Evolutionary conservation across 2,113 vertebrate genomes (phyloP).

Genomic region (Platichthys stellatus): DNA sequence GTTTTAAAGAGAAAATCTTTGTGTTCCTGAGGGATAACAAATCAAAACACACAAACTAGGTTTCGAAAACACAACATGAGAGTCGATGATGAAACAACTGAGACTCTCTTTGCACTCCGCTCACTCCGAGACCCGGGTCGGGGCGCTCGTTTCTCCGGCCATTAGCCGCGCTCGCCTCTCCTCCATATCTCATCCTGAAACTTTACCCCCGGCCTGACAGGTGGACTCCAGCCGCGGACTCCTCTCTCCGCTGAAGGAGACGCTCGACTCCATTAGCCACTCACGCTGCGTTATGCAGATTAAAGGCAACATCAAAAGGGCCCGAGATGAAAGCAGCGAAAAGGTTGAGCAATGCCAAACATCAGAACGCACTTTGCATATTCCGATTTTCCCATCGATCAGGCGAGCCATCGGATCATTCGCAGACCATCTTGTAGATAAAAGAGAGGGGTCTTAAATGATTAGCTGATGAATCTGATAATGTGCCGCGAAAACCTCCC

Average conservation of each 20-base stretch:
- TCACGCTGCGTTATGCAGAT: slow-evolving; percentile 64
- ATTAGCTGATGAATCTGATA: slow-evolving; percentile 79
- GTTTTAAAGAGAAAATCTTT: too few relatives aligned
- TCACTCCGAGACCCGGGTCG: background rate
- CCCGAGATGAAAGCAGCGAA: slow-evolving; percentile 77
- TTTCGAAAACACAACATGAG: too few relatives aligned
- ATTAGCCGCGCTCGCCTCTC: background rate
- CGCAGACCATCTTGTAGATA: slow-evolving; percentile 63
- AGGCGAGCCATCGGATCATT: slow-evolving; percentile 65
- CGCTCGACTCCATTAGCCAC: slow-evolving; percentile 60
- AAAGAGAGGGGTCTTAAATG: slow-evolving; percentile 76
- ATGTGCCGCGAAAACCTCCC: slow-evolving; percentile 61
- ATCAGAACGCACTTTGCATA: slow-evolving; percentile 77
- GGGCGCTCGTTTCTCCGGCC: background rate
- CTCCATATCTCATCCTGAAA: slow-evolving; percentile 7
- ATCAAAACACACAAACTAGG: too few relatives aligned
- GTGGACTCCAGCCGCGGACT: slow-evolving; percentile 52
- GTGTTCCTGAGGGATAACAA: too few relatives aligned
- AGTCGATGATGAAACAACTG: background rate
- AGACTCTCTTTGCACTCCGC: background rate
- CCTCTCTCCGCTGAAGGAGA: slow-evolving; percentile 55
- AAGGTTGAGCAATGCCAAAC: slow-evolving; percentile 78
- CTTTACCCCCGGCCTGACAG: slow-evolving; percentile 44
- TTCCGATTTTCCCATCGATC: slow-evolving; percentile 77
- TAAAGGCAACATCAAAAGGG: slow-evolving; percentile 78